These are phyloP conservation scores for Polyommatus icarus DNA, from an alignment of 2,888 invertebrate species.

Conservation along the genomic window DNA sequence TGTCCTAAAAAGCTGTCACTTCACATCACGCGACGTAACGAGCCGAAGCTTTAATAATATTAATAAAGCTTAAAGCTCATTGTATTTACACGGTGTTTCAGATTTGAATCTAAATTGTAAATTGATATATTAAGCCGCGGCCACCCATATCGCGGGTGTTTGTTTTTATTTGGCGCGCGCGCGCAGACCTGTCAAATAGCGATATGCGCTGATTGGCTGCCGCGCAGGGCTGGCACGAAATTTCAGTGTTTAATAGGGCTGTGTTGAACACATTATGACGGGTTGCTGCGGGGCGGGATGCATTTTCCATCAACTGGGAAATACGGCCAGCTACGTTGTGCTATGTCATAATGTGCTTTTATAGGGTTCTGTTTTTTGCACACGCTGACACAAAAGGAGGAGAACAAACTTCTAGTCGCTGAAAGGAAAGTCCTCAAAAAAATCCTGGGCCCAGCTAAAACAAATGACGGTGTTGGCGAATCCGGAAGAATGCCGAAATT, in stretches of 20 bases:
- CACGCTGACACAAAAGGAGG: no score
- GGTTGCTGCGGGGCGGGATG: no score
- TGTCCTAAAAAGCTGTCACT: conserved; percentile 22
- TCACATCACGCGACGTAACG: conserved; percentile 19
- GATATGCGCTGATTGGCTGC: conserved; percentile 54
- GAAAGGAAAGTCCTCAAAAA: no score
- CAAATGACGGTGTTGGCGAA: no score
- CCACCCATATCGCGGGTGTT: conserved; percentile 60
- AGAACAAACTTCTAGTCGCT: no score
- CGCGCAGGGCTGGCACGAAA: conserved; percentile 53
- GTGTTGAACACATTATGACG: background rate
- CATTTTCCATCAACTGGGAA: no score
- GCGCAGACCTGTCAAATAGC: conserved; percentile 37
- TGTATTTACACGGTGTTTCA: conserved; percentile 42
- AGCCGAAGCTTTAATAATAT: conserved; percentile 23
- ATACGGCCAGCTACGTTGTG: no score
- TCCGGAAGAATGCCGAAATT: no score
- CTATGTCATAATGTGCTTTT: no score
- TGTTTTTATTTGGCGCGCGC: conserved; percentile 55
- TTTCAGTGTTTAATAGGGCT: background rate
- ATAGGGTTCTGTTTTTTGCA: no score
- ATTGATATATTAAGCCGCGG: conserved; percentile 66
- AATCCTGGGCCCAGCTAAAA: no score
- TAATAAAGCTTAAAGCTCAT: conserved; percentile 31
- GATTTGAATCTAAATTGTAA: conserved; percentile 61